Conservation (phyloP, 2,888 invertebrate species). For the Tanytarsus gracilentus region DNA sequence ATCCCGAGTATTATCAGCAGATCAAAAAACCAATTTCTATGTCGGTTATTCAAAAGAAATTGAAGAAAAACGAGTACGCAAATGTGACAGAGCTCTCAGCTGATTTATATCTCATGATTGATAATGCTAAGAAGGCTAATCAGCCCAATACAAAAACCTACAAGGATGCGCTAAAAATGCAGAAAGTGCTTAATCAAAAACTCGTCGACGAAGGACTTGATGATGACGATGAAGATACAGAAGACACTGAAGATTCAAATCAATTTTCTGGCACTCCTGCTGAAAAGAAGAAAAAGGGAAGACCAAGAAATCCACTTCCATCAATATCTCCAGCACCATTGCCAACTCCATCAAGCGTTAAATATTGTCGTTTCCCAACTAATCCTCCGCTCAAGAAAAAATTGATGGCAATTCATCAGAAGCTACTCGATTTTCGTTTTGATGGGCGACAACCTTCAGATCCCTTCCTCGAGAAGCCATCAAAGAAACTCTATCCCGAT, state of each 20-base stretch:
- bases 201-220: conserved; percentile 45
- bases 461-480: conserved; percentile 94
- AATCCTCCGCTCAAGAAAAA: conserved; percentile 57
- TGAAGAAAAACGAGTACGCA: conserved; percentile 72
- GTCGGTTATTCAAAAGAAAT: conserved; percentile 77
- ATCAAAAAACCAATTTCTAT: conserved; percentile 93
- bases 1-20: conserved; percentile 96
- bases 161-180: conserved; percentile 76
- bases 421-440: conserved; percentile 54
- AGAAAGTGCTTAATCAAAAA: conserved; percentile 73
- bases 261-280: background rate
- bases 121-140: conserved; percentile 90
- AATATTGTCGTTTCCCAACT: conserved; percentile 34
- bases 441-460: conserved; percentile 80
- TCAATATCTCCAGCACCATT: conserved; percentile 32
- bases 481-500: conserved; percentile 77
- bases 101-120: conserved; percentile 93
- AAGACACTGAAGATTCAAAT: conserved; percentile 32
- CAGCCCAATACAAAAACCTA: conserved; percentile 69
- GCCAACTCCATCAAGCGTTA: conserved; percentile 37
- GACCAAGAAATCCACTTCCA: conserved; percentile 36
- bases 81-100: conserved; percentile 82
- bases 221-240: conserved; percentile 33
- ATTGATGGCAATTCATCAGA: conserved; percentile 70
- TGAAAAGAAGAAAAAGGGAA: conserved; percentile 38